Conservation (phyloP, 2,888 invertebrate genomes). For the Thera obeliscata region DNA sequence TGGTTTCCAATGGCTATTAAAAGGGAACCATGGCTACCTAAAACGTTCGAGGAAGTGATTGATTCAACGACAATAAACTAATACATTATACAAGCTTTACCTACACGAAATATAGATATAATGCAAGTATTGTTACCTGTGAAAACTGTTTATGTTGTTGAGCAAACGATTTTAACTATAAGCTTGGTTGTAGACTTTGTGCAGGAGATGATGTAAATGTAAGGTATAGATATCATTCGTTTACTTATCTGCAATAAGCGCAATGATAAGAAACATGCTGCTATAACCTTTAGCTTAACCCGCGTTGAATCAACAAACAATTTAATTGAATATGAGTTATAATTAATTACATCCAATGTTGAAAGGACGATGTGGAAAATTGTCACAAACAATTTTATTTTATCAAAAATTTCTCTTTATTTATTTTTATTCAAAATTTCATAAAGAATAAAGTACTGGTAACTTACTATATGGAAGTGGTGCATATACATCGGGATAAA, state of each 20-base stretch:
- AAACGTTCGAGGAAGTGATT: neutral
- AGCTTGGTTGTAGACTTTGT: neutral
- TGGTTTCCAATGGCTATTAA: neutral
- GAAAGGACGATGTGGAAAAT: too few relatives aligned
- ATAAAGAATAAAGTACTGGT: neutral
- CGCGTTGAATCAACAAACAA: conserved; percentile 3
- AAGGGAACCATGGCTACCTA: conserved; percentile 9
- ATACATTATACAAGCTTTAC: neutral
- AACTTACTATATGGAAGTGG: conserved; percentile 92
- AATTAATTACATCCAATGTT: neutral
- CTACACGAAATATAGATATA: too few relatives aligned
- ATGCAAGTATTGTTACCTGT: too few relatives aligned
- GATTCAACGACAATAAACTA: neutral
- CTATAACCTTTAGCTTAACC: conserved; percentile 14
- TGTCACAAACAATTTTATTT: neutral
- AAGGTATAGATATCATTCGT: neutral
- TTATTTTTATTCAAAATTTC: too few relatives aligned
- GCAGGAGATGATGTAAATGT: neutral
- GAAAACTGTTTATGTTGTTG: too few relatives aligned
- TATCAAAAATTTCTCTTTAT: too few relatives aligned
- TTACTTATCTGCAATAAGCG: conserved; percentile 1
- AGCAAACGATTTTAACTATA: too few relatives aligned
- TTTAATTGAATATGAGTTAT: conserved; percentile 1
- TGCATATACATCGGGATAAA: conserved; percentile 90
- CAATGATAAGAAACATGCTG: conserved; percentile 8